Conservation (phyloP, 92 coral and sea anemone genomes). For the Heteractis magnifica region DNA sequence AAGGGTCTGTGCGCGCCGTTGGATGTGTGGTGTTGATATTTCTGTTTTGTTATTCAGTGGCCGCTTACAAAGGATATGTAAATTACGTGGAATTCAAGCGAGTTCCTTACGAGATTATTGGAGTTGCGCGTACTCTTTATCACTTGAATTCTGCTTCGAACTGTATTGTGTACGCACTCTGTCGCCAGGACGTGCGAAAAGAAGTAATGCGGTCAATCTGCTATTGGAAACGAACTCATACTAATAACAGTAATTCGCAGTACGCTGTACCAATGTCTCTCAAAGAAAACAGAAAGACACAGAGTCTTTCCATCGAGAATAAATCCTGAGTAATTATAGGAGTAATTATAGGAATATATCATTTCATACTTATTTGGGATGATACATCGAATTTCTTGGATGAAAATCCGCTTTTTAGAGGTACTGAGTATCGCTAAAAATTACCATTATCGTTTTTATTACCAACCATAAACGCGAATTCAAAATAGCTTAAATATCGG, state of each 20-base stretch:
- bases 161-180: conserved; percentile 44
- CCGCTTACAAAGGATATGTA: conserved; percentile 41
- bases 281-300: not conserved
- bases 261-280: not conserved
- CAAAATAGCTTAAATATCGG: too few relatives aligned
- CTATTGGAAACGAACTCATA: not conserved
- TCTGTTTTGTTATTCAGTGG: conserved; percentile 29
- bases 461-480: too few relatives aligned
- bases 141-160: conserved; percentile 47
- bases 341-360: not conserved
- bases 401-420: not conserved
- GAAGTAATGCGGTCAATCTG: conserved; percentile 15
- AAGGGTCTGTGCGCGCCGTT: conserved; percentile 32
- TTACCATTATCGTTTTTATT: not conserved
- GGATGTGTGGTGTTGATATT: conserved; percentile 33
- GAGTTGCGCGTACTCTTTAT: conserved; percentile 31
- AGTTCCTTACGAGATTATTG: conserved; percentile 15
- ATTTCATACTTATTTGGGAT: not conserved
- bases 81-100: conserved; percentile 32
- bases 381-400: too few relatives aligned
- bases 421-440: not conserved
- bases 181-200: conserved; percentile 30
- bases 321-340: not conserved
- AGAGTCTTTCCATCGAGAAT: not conserved
- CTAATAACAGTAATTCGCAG: not conserved